A percentile compares a stretch with the other conserved stretches of the same genome.
Evolutionary conservation across 2,888 invertebrate genomes (phyloP).

Genomic region (Nemurella pictetii): DNA sequence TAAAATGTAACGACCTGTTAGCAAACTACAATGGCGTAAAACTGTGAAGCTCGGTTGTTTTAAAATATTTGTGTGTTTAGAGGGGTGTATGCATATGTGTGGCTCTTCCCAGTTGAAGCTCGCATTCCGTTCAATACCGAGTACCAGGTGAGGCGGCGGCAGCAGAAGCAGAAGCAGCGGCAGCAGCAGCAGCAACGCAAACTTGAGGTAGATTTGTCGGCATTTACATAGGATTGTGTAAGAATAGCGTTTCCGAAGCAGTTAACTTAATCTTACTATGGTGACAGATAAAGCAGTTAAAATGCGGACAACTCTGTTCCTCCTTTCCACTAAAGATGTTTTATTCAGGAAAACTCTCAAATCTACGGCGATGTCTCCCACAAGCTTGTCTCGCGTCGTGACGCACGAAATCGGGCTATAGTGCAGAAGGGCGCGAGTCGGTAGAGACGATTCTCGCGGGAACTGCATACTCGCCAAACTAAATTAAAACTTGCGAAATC

Average conservation of each 20-base stretch:
- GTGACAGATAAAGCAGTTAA: slow-evolving; percentile 32
- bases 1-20: background rate
- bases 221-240: slow-evolving; percentile 16
- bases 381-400: background rate
- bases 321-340: slow-evolving; percentile 15
- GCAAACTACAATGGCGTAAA: background rate
- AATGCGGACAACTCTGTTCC: slow-evolving; percentile 23
- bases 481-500: slow-evolving; percentile 15
- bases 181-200: background rate
- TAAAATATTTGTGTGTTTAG: slow-evolving; percentile 2
- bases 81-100: background rate
- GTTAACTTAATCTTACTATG: slow-evolving; percentile 26
- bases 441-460: background rate
- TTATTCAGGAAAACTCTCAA: slow-evolving; percentile 7
- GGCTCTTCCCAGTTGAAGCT: background rate
- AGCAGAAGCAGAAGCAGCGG: too few species aligned
- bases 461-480: background rate
- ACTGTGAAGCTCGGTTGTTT: background rate
- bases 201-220: background rate
- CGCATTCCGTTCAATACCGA: background rate
- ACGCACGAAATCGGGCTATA: background rate
- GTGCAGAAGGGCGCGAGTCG: background rate
- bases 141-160: background rate
- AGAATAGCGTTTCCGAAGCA: background rate
- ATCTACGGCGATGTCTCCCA: background rate